phyloP scores from a whole-genome alignment of 2,888 invertebrate genomes.

The Drosophila parthenogenetica region DNA sequence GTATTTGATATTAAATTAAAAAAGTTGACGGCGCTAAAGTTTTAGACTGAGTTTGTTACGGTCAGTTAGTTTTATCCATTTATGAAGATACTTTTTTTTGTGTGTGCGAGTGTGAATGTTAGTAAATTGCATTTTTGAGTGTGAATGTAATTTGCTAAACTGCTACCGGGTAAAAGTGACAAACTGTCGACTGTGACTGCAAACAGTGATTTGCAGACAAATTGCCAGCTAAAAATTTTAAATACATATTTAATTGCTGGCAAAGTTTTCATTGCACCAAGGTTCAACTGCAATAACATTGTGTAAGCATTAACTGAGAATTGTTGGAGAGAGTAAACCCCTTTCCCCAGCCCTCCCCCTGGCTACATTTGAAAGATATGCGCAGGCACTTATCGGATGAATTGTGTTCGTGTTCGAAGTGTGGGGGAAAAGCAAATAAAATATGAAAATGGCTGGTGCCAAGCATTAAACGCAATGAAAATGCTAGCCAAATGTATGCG shows the following conservation, averaged over 20 bases:
- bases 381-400: slow-evolving; percentile 48
- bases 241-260: slow-evolving; percentile 44
- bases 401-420: slow-evolving; percentile 33
- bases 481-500: slow-evolving; percentile 33
- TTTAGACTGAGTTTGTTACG: slow-evolving; percentile 33
- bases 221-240: slow-evolving; percentile 29
- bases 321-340: not conserved
- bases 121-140: slow-evolving; percentile 48
- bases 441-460: slow-evolving; percentile 68
- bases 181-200: slow-evolving; percentile 26
- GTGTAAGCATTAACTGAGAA: slow-evolving; percentile 25
- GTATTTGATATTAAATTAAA: slow-evolving; percentile 71
- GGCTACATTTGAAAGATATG: slow-evolving; percentile 49
- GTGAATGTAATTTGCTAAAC: slow-evolving; percentile 42
- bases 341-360: not conserved
- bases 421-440: slow-evolving; percentile 60
- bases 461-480: slow-evolving; percentile 68
- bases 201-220: slow-evolving; percentile 32
- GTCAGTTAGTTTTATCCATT: slow-evolving; percentile 55
- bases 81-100: slow-evolving; percentile 23
- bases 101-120: slow-evolving; percentile 14
- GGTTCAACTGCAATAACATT: slow-evolving; percentile 30
- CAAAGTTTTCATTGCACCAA: slow-evolving; percentile 15
- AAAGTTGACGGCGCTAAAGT: slow-evolving; percentile 62
- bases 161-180: slow-evolving; percentile 30